A percentile compares a stretch with the other conserved stretches of the same genome.
phyloP scores from a whole-genome alignment of 2,888 invertebrate species.

The Crematogaster levior region DNA sequence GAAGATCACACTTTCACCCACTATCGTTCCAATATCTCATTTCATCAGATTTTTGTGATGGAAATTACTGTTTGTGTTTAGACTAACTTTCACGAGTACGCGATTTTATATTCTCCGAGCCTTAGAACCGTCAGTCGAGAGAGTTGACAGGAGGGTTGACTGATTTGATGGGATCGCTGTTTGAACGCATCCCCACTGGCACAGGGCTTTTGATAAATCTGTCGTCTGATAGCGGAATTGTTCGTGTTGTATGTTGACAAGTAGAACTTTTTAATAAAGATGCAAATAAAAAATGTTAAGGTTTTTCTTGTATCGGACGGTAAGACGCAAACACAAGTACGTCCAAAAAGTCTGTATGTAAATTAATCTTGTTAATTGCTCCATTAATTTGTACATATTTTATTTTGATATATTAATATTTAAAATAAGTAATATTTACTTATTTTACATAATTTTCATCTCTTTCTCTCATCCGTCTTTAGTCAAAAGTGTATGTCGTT shows the following conservation, averaged over 20 bases:
- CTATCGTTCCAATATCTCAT: constrained; percentile 21
- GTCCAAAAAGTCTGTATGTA: constrained; percentile 2
- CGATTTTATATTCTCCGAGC: constrained; percentile 47
- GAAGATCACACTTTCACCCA: constrained; percentile 4
- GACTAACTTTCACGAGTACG: constrained; percentile 49
- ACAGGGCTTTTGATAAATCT: constrained; percentile 48
- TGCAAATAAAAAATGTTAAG: constrained; percentile 60
- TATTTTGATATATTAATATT: no score
- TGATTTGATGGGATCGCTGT: constrained; percentile 49
- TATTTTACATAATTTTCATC: neutral
- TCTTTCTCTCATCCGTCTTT: neutral
- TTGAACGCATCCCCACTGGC: constrained; percentile 20
- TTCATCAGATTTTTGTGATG: constrained; percentile 58
- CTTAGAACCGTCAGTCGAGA: constrained; percentile 11
- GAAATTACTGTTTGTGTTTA: constrained; percentile 61
- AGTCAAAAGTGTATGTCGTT: no score
- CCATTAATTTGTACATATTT: neutral
- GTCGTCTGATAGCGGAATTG: constrained; percentile 33
- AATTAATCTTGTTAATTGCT: neutral
- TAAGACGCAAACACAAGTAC: constrained; percentile 16
- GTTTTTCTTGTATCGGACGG: constrained; percentile 15
- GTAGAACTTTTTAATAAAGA: constrained; percentile 61
- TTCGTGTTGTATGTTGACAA: constrained; percentile 39
- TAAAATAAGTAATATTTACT: neutral
- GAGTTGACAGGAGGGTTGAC: neutral